phyloP scores from a whole-genome alignment of 2,113 vertebrate genomes.

The Entelurus aequoreus region DNA sequence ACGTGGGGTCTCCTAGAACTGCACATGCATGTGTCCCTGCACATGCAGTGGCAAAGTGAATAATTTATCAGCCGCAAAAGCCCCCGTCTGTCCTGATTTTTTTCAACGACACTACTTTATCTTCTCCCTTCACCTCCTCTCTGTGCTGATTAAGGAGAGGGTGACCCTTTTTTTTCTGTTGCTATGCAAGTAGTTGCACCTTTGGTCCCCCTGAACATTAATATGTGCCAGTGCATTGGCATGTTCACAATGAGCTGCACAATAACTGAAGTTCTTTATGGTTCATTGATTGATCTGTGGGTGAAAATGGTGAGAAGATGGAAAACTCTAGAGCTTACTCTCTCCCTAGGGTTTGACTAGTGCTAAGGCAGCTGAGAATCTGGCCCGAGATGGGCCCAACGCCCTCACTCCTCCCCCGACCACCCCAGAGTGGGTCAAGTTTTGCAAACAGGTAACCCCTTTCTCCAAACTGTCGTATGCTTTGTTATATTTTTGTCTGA shows the following conservation, averaged over 20 bases:
- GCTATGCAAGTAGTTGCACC: conserved; percentile 41
- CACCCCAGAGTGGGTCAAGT: conserved; percentile 96
- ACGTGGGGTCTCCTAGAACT: conserved; percentile 22
- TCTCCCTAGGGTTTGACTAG: conserved; percentile 62
- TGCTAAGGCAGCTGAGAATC: conserved; percentile 82
- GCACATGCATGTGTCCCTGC: not conserved
- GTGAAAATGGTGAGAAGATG: no score
- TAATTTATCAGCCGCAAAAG: conserved; percentile 39
- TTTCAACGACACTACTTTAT: not conserved
- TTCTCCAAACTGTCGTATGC: not conserved
- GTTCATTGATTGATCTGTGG: not conserved
- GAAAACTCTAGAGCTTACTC: not conserved
- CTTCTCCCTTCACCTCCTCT: not conserved
- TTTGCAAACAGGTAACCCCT: conserved; percentile 77
- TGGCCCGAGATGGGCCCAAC: conserved; percentile 91
- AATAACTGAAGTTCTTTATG: not conserved
- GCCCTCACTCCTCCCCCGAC: conserved; percentile 92
- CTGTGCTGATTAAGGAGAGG: conserved; percentile 29
- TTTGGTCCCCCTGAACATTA: conserved; percentile 14
- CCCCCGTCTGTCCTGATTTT: conserved; percentile 43
- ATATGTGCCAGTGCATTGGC: conserved; percentile 15
- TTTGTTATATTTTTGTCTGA: not conserved
- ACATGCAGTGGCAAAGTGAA: conserved; percentile 24
- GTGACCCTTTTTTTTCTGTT: conserved; percentile 34
- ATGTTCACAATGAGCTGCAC: not conserved